Conservation (phyloP, 2,888 invertebrate species). For the Cerceris rybyensis region DNA sequence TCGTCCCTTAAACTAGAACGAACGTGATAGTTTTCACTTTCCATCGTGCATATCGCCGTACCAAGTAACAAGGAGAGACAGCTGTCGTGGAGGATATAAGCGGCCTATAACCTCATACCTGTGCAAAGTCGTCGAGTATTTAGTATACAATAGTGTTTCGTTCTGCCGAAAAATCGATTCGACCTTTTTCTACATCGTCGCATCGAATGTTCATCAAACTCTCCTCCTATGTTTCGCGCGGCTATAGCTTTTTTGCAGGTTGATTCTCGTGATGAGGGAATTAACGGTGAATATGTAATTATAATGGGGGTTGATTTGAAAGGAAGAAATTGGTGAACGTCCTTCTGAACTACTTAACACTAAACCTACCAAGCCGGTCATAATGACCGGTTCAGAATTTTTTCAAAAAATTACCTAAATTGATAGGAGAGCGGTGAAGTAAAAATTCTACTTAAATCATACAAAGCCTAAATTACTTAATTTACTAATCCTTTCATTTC, state of each 20-base stretch:
- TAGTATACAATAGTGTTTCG: conserved; percentile 5
- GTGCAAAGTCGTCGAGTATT: conserved; percentile 12
- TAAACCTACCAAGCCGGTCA: no score
- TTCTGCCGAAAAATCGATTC: conserved; percentile 1
- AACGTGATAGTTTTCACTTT: neutral
- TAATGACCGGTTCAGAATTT: no score
- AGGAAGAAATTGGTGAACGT: no score
- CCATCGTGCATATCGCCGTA: neutral
- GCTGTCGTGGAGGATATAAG: conserved; percentile 17
- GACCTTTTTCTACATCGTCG: neutral
- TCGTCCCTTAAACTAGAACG: neutral
- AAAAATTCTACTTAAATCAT: no score
- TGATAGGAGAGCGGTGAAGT: no score
- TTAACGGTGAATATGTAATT: no score
- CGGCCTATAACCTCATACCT: conserved; percentile 6
- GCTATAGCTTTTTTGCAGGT: neutral
- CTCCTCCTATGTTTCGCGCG: neutral
- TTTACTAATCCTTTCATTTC: no score
- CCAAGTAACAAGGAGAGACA: neutral
- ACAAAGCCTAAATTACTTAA: no score
- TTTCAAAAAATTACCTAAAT: no score
- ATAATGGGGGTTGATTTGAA: no score
- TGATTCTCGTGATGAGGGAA: no score
- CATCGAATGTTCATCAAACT: neutral
- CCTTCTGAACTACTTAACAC: no score